These are phyloP conservation scores for Thunnus thynnus DNA, from an alignment of 2,113 vertebrate genomes.

Conservation along the genomic window DNA sequence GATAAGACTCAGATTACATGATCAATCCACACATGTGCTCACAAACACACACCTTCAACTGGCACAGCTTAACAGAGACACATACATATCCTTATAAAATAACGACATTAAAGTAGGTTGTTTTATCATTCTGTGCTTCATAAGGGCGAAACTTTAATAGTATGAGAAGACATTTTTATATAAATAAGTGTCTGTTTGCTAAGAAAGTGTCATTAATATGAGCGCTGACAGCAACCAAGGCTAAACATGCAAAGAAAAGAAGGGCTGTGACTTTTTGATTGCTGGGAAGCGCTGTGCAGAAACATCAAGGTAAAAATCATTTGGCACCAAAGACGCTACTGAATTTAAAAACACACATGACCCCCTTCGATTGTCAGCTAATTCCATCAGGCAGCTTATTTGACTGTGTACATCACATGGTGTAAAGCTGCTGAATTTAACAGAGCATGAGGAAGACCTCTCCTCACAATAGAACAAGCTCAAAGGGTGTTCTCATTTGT, in stretches of 20 bases:
- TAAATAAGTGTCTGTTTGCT: not conserved
- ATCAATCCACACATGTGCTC: constrained; percentile 59
- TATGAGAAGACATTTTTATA: not conserved
- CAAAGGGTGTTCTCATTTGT: constrained; percentile 10
- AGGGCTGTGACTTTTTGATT: not conserved
- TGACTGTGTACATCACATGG: constrained; percentile 4
- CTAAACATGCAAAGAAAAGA: not conserved
- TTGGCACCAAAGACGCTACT: not conserved
- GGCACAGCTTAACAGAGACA: not conserved
- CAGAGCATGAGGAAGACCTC: not conserved
- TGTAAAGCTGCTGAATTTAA: constrained; percentile 32
- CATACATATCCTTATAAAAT: not conserved
- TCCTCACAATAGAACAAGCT: constrained; percentile 18
- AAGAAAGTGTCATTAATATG: not conserved
- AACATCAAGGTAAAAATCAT: not conserved
- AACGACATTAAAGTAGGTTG: not conserved
- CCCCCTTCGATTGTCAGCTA: not conserved
- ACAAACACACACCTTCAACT: constrained; percentile 26
- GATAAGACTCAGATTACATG: constrained; percentile 78
- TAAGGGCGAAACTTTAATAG: not conserved
- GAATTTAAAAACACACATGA: not conserved
- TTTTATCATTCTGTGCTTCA: not conserved
- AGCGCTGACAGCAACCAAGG: not conserved
- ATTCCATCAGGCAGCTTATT: constrained; percentile 14
- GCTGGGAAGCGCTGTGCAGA: not conserved